Percentiles rank a stretch among this genome's conserved stretches.
These are phyloP conservation scores for Alauda arvensis DNA, from an alignment of 2,797 vertebrate species.

Conservation along the genomic window DNA sequence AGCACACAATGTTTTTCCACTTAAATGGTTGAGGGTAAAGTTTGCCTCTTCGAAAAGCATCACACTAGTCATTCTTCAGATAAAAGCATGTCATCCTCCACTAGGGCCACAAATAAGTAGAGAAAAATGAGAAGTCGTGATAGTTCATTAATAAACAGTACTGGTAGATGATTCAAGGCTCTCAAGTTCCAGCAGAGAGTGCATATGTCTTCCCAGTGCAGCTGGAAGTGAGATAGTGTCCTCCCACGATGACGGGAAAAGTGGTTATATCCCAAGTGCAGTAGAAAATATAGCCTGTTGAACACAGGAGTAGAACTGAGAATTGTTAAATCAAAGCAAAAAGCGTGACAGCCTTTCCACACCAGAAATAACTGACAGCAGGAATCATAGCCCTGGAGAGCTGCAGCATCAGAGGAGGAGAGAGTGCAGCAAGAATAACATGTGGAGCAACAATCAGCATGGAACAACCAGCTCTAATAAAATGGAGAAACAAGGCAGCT, in stretches of 20 bases:
- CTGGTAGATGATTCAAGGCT: slow-evolving; percentile 16
- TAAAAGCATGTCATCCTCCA: background rate
- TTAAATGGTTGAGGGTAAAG: background rate
- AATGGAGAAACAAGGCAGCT: slow-evolving; percentile 6
- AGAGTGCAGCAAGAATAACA: slow-evolving; percentile 4
- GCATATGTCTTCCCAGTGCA: background rate
- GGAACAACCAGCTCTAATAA: background rate
- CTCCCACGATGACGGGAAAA: slow-evolving; percentile 20
- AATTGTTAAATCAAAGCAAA: slow-evolving; percentile 52
- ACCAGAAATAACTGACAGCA: slow-evolving; percentile 50
- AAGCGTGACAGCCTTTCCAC: slow-evolving; percentile 44
- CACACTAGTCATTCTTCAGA: background rate
- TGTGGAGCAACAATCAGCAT: slow-evolving; percentile 1
- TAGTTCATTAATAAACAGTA: slow-evolving; percentile 28
- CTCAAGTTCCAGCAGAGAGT: background rate
- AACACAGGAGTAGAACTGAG: slow-evolving; percentile 22
- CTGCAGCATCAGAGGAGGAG: slow-evolving; percentile 17
- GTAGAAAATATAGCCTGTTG: slow-evolving; percentile 26
- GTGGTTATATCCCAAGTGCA: slow-evolving; percentile 36
- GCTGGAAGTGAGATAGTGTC: slow-evolving; percentile 18
- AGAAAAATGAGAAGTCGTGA: slow-evolving; percentile 33
- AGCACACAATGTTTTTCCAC: background rate
- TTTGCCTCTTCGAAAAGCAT: slow-evolving; percentile 17
- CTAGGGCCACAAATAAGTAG: slow-evolving; percentile 3
- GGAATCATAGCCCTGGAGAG: slow-evolving; percentile 34